Evolutionary conservation across 2,888 invertebrate species (phyloP).

Genomic region (Shargacucullia verbasci): DNA sequence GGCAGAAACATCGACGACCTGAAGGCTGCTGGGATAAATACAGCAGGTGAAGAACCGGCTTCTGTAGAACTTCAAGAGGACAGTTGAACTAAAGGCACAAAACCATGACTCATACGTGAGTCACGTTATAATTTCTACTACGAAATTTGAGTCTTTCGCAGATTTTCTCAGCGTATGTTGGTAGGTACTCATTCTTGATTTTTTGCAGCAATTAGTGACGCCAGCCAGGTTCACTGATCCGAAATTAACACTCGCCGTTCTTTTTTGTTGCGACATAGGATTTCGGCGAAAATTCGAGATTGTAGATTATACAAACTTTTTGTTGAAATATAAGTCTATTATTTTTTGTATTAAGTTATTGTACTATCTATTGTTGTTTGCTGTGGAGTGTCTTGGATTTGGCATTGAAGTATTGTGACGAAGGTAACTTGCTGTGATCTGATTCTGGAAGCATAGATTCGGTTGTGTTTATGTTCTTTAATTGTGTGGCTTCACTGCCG

Average conservation of each 20-base stretch:
- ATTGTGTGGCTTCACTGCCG: no score
- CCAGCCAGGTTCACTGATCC: slow-evolving; percentile 53
- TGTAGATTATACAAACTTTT: slow-evolving; percentile 47
- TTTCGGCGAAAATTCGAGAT: slow-evolving; percentile 46
- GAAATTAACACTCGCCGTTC: slow-evolving; percentile 34
- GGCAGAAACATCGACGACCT: no score
- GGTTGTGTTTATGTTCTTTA: no score
- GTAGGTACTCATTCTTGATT: slow-evolving; percentile 17
- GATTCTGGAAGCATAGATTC: no score
- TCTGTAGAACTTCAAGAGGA: no score
- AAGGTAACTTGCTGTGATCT: not conserved
- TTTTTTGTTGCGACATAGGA: slow-evolving; percentile 39
- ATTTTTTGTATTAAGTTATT: slow-evolving; percentile 8
- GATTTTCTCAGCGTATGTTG: slow-evolving; percentile 13
- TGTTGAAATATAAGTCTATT: slow-evolving; percentile 1
- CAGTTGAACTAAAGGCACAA: no score
- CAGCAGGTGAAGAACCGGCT: no score
- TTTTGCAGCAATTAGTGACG: slow-evolving; percentile 57
- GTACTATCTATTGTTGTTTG: no score
- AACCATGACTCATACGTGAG: no score
- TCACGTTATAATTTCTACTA: not conserved
- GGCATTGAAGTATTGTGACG: slow-evolving; percentile 21
- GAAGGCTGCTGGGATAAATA: no score
- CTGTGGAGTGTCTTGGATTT: slow-evolving; percentile 11
- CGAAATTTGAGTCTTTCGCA: slow-evolving; percentile 2